phyloP scores from a whole-genome alignment of 64 coral and sea anemone genomes.

The Dendronephthya gigantea region DNA sequence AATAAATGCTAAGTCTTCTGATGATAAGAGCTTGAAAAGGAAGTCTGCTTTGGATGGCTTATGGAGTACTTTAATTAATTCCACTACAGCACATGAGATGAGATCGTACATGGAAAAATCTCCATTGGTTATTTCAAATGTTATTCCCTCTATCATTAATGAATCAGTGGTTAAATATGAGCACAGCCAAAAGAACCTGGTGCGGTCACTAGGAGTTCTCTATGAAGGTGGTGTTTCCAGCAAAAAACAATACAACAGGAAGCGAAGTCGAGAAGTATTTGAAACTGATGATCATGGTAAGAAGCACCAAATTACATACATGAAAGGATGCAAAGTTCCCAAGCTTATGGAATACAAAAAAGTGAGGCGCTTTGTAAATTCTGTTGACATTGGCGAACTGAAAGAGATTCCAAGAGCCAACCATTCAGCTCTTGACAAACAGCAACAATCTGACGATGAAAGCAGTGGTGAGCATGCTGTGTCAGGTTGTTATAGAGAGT shows the following conservation, averaged over 20 bases:
- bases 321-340: neutral
- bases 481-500: no score
- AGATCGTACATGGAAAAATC: neutral
- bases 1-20: no score
- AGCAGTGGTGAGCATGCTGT: no score
- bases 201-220: neutral
- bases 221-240: neutral
- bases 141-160: neutral
- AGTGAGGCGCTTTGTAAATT: neutral
- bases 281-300: neutral
- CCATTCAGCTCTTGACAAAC: no score
- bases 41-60: slow-evolving; percentile 12
- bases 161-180: neutral
- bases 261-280: neutral
- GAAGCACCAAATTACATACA: neutral
- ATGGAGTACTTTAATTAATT: neutral
- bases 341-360: neutral
- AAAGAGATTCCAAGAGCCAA: neutral
- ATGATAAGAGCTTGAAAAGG: no score
- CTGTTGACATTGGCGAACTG: neutral
- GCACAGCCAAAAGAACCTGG: neutral
- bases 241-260: neutral
- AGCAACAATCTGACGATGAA: no score
- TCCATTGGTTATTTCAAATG: neutral
- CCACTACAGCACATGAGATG: neutral